Conservation (phyloP, 2,113 vertebrate genomes). For the Cathartes aura region DNA sequence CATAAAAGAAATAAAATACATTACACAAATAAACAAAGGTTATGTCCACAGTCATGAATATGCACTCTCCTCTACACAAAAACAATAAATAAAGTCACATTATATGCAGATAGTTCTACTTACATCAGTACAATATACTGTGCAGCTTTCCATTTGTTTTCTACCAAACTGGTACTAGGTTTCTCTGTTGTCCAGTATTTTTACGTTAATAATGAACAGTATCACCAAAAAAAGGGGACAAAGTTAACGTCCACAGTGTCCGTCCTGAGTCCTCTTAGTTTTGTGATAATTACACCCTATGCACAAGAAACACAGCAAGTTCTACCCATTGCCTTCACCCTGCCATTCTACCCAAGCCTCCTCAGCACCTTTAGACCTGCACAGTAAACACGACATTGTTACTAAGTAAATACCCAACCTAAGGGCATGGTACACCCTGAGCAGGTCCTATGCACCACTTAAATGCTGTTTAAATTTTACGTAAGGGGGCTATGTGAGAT, state of each 20-base stretch:
- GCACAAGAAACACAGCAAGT: slow-evolving; percentile 6
- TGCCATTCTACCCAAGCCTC: not conserved
- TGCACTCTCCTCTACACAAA: slow-evolving; percentile 80
- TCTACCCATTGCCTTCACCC: not conserved
- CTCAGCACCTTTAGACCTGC: not conserved
- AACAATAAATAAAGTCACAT: slow-evolving; percentile 93
- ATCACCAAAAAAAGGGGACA: not conserved
- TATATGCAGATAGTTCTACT: slow-evolving; percentile 91
- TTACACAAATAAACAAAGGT: slow-evolving; percentile 78
- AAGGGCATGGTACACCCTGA: not conserved
- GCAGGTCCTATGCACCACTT: not conserved
- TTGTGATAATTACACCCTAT: not conserved
- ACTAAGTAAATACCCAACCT: not conserved
- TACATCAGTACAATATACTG: slow-evolving; percentile 84
- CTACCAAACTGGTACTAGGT: slow-evolving; percentile 16
- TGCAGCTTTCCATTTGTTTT: slow-evolving; percentile 56
- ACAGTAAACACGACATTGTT: not conserved
- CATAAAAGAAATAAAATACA: slow-evolving; percentile 78
- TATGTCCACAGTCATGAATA: slow-evolving; percentile 84
- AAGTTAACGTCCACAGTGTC: not conserved
- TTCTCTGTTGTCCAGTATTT: slow-evolving; percentile 35
- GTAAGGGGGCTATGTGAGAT: not conserved
- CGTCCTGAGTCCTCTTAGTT: slow-evolving; percentile 1
- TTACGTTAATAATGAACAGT: slow-evolving; percentile 25
- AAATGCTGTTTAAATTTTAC: not conserved